A percentile compares a stretch with the other conserved stretches of the same genome.
Evolutionary conservation across 2,797 vertebrate species (phyloP).

Genomic region (Esox lucius): DNA sequence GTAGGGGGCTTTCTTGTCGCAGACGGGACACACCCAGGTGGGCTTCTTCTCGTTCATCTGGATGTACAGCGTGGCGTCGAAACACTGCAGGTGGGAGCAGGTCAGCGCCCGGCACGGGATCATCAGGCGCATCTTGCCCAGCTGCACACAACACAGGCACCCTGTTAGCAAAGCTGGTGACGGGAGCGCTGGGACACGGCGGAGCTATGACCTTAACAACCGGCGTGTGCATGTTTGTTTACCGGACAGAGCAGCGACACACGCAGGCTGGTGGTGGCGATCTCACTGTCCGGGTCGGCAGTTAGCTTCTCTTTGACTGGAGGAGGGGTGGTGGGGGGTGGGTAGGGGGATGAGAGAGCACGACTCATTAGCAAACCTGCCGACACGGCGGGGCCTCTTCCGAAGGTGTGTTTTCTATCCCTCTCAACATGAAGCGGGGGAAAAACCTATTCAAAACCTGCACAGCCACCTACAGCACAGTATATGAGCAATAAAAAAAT

Average conservation of each 20-base stretch:
- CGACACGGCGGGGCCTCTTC: too few relatives aligned
- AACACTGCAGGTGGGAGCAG: conserved; percentile 96
- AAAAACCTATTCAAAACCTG: not conserved
- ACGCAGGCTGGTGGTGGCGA: conserved; percentile 86
- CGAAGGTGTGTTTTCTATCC: too few relatives aligned
- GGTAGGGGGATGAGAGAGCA: too few relatives aligned
- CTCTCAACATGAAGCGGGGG: not conserved
- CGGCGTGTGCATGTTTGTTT: conserved; percentile 47
- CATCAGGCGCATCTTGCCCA: conserved; percentile 95
- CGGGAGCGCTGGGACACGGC: not conserved
- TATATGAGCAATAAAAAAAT: not conserved
- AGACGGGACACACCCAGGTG: conserved; percentile 98
- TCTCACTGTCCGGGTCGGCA: conserved; percentile 90
- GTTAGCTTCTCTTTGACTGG: conserved; percentile 89
- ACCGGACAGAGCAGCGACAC: conserved; percentile 89
- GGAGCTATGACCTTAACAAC: not conserved
- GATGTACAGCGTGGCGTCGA: conserved; percentile 96
- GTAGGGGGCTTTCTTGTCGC: conserved; percentile 96
- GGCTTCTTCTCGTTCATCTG: conserved; percentile 99
- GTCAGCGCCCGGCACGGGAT: conserved; percentile 94
- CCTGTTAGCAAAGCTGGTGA: not conserved
- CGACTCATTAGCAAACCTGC: too few relatives aligned
- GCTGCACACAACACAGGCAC: conserved; percentile 65
- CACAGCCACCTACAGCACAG: not conserved
- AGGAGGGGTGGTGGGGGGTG: not conserved